Evolutionary conservation across 2,888 invertebrate species (phyloP).

Genomic region (Molorchus minor): DNA sequence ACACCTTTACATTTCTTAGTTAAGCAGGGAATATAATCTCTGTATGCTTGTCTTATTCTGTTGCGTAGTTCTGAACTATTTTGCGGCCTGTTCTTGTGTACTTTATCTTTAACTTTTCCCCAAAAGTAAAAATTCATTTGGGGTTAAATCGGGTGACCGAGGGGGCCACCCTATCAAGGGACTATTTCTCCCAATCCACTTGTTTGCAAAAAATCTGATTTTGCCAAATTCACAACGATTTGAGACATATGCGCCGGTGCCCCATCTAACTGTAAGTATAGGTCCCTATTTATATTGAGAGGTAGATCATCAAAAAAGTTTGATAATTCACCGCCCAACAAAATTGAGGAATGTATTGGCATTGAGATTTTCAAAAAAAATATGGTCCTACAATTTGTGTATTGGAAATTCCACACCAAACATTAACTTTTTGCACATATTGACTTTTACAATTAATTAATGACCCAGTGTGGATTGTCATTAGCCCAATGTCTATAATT

Average conservation of each 20-base stretch:
- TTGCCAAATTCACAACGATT: no score
- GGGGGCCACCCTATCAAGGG: not conserved
- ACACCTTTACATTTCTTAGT: not conserved
- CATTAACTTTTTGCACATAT: not conserved
- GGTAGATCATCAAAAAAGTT: no score
- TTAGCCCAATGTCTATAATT: not conserved
- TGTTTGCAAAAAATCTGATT: no score
- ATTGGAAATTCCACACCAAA: not conserved
- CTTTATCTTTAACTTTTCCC: not conserved
- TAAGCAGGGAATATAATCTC: not conserved
- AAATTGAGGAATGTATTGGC: not conserved
- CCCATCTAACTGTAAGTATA: no score
- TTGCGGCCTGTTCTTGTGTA: no score
- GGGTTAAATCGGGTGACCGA: not conserved
- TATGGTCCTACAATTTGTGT: not conserved
- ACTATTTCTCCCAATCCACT: not conserved
- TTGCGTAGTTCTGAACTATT: no score
- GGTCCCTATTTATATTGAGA: no score
- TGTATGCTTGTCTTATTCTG: not conserved
- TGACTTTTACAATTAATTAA: not conserved
- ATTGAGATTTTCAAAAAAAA: no score
- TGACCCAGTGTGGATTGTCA: not conserved
- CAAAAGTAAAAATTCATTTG: no score
- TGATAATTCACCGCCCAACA: not conserved
- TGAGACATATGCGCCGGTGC: no score